Percentiles rank a stretch among this genome's conserved stretches.
Evolutionary conservation across 2,888 invertebrate genomes (phyloP).

Genomic region (Apodemia hepburni): DNA sequence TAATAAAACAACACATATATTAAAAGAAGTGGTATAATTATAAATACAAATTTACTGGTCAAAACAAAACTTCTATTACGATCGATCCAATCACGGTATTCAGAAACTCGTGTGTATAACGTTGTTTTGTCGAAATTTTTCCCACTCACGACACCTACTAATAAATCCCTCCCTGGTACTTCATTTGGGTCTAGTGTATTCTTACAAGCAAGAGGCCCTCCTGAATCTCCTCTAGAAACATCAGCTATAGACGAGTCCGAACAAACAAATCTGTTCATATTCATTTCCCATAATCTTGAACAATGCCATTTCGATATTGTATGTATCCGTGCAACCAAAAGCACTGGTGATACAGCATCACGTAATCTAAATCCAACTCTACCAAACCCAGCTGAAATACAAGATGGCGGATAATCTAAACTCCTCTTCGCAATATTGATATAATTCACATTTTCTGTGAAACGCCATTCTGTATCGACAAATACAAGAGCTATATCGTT

Average conservation of each 20-base stretch:
- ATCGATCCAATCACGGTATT: constrained; percentile 44
- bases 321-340: constrained; percentile 44
- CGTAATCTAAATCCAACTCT: constrained; percentile 28
- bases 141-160: constrained; percentile 57
- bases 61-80: constrained; percentile 23
- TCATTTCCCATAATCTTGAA: constrained; percentile 48
- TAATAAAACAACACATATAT: constrained; percentile 42
- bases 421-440: constrained; percentile 34
- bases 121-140: constrained; percentile 55
- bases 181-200: constrained; percentile 41
- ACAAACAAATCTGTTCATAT: constrained; percentile 49
- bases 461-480: constrained; percentile 39
- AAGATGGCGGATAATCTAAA: constrained; percentile 40
- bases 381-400: constrained; percentile 50
- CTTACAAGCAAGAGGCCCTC: constrained; percentile 53
- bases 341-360: constrained; percentile 33
- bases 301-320: constrained; percentile 42
- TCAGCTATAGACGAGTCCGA: constrained; percentile 42
- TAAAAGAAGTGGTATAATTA: constrained; percentile 42
- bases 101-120: constrained; percentile 40
- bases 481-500: constrained; percentile 50
- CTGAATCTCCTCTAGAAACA: constrained; percentile 54
- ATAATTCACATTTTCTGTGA: constrained; percentile 36
- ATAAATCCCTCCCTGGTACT: constrained; percentile 34
- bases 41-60: constrained; percentile 25